These are phyloP conservation scores for Coleophora deauratella DNA, from an alignment of 2,888 invertebrate genomes.

Conservation along the genomic window DNA sequence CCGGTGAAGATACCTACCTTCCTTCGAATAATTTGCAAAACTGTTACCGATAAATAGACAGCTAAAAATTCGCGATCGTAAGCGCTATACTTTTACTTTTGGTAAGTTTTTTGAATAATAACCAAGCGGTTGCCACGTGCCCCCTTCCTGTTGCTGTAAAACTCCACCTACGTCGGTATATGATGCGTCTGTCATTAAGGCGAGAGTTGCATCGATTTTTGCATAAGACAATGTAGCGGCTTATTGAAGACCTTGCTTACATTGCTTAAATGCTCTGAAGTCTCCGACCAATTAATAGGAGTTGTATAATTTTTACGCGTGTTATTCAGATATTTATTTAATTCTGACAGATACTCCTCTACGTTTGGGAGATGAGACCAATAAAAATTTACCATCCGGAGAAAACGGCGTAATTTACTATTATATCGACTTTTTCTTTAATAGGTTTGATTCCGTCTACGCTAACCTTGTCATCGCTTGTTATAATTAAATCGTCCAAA, in stretches of 20 bases:
- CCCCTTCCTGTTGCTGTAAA: conserved; percentile 26
- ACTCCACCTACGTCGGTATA: conserved; percentile 28
- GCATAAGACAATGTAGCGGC: conserved; percentile 12
- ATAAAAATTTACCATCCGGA: not conserved
- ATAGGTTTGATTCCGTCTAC: not conserved
- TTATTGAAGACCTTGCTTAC: conserved; percentile 9
- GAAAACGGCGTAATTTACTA: conserved; percentile 1
- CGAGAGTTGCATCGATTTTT: conserved; percentile 12
- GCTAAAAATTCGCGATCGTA: conserved; percentile 10
- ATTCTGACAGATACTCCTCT: not conserved
- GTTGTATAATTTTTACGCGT: too few relatives aligned
- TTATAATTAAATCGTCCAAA: not conserved
- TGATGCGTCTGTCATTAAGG: conserved; percentile 23
- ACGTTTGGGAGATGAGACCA: too few relatives aligned
- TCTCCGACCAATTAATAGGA: conserved; percentile 1
- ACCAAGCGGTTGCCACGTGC: conserved; percentile 5
- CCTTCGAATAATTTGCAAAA: conserved; percentile 4
- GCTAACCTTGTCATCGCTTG: conserved; percentile 1
- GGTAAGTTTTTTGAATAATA: not conserved
- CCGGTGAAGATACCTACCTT: conserved; percentile 11
- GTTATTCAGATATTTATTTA: not conserved
- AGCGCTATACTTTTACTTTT: not conserved
- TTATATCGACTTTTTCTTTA: not conserved
- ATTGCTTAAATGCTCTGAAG: conserved; percentile 10
- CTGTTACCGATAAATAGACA: conserved; percentile 13